These are phyloP conservation scores for Lophotriccus pileatus DNA, from an alignment of 2,797 vertebrate genomes.

Conservation along the genomic window DNA sequence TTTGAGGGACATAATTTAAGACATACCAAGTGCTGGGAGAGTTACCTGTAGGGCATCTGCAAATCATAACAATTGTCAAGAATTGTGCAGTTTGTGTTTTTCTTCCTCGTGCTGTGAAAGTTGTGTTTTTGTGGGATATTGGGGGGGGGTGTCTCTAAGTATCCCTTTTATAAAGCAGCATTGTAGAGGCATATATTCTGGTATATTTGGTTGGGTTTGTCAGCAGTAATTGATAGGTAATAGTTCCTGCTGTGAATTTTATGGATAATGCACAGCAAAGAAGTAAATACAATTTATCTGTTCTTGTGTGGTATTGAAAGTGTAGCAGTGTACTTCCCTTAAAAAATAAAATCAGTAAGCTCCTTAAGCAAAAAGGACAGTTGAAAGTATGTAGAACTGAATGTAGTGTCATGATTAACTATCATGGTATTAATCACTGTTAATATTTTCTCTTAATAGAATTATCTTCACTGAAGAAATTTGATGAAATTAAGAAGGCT, in stretches of 20 bases:
- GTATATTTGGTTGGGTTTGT: not conserved
- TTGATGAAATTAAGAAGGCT: conserved; percentile 91
- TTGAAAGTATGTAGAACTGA: not conserved
- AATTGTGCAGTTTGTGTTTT: fast-evolving
- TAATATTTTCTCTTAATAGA: conserved; percentile 66
- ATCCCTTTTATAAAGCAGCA: not conserved
- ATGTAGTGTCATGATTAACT: not conserved
- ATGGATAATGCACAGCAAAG: not conserved
- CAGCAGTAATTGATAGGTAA: not conserved
- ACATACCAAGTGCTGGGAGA: not conserved
- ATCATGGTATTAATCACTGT: not conserved
- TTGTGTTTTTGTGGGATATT: not conserved
- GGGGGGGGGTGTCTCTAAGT: not conserved
- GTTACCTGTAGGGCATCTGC: not conserved
- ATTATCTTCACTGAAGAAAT: conserved; percentile 80
- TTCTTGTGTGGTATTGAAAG: not conserved
- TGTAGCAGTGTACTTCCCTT: not conserved
- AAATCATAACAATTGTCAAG: not conserved
- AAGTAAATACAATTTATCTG: not conserved
- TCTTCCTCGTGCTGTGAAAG: not conserved
- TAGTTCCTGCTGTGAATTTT: not conserved
- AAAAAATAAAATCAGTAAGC: not conserved
- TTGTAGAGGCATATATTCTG: not conserved
- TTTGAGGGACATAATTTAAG: not conserved
- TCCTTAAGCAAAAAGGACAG: not conserved